Evolutionary conservation across 1,140 invertebrate genomes (phyloP), one percentile per base, ranked within the genome.

Genomic region (Galleria mellonella): DNA sequence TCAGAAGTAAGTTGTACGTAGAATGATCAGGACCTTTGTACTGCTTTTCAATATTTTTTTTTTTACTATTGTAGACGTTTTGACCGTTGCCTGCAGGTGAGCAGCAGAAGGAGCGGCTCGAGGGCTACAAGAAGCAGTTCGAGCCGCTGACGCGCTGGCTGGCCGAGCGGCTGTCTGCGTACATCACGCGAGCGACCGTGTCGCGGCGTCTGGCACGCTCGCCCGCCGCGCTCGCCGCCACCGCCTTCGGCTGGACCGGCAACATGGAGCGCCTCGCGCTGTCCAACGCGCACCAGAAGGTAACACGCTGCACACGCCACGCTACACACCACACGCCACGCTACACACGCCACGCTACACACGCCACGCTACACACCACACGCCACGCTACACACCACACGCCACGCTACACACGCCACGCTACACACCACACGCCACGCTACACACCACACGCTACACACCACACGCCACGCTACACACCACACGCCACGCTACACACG

Each of bases 181-280:
- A 94, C 67, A 92, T 97, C 50, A 88, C 88, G 41, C 97, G 97
- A 77, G 95, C 94, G 1, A 88, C 90, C 31, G 88, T 99, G 4
- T 99, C 97, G 3, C 95, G 98, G 63, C 90, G 98, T 55, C 87
- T 99, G 11, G 92, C 94, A 32, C 92, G 92, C 47, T 99, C 98
- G 1, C 97, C 98, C 0, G 98, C 96, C 86, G 98, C 97, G 17
- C 87, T 99, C 23, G 96, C 99, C n/a, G 97, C 98, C 32, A 94
- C 94, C 48, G 94, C 96, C 87, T 99, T 97, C 81, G 97, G 97
- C 43, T 98, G 97, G 97, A 98, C 97, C 60, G 98, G 97, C 47
- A 99, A 99, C 77, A 99, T 99, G 98, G 98, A 99, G 85, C 90
- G 98, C 42, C 90, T 99, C 37, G 97, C 97, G 42, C 89, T 96